Percentiles rank a stretch among this genome's conserved stretches.
These are phyloP conservation scores for Oreochromis tanganicae DNA, from an alignment of 2,113 vertebrate genomes.

Conservation along the genomic window DNA sequence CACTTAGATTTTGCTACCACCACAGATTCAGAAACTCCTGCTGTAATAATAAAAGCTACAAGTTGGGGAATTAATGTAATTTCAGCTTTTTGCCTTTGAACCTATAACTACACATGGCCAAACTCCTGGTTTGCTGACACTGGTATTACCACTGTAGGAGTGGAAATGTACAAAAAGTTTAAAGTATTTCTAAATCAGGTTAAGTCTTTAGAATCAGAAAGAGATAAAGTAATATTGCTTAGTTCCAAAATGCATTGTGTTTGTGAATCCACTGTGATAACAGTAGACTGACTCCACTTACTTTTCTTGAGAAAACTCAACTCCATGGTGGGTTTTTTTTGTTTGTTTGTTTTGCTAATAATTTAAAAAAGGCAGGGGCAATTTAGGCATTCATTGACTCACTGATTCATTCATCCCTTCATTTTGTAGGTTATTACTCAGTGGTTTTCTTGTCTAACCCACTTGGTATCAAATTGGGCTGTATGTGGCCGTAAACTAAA, in stretches of 20 bases:
- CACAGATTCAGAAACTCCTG: background rate
- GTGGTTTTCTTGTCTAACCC: background rate
- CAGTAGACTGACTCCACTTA: background rate
- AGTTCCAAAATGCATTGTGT: background rate
- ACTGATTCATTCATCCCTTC: background rate
- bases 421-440: background rate
- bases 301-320: background rate
- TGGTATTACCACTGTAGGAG: background rate
- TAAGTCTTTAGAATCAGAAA: background rate
- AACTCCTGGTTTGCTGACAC: background rate
- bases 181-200: background rate
- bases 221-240: background rate
- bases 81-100: background rate
- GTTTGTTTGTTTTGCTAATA: background rate
- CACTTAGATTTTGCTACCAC: background rate
- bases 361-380: rapidly evolving
- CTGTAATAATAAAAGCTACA: background rate
- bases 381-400: background rate
- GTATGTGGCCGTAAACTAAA: background rate
- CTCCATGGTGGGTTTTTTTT: background rate
- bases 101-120: background rate
- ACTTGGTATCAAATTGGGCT: background rate
- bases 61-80: background rate
- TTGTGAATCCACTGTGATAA: background rate
- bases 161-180: background rate